Conservation (phyloP, 2,888 invertebrate genomes). For the Orthosia gothica region DNA sequence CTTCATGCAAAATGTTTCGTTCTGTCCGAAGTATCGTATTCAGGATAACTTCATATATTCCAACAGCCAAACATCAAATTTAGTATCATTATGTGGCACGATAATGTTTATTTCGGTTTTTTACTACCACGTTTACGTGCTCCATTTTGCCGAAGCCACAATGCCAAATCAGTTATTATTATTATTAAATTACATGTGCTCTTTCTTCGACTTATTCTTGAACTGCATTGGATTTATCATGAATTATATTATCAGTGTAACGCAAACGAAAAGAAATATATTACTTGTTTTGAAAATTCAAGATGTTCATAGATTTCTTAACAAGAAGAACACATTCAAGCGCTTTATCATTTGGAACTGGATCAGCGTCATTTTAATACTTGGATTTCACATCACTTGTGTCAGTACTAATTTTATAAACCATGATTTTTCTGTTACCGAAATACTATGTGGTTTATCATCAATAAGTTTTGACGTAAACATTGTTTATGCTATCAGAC, state of each 20-base stretch:
- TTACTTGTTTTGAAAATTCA: constrained; percentile 25
- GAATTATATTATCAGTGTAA: not conserved
- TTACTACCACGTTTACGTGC: not conserved
- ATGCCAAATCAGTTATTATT: not conserved
- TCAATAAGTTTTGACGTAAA: constrained; percentile 1
- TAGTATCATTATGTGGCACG: not conserved
- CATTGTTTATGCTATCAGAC: not conserved
- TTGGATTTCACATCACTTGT: not conserved
- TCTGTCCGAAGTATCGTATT: constrained; percentile 28
- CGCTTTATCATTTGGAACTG: constrained; percentile 15
- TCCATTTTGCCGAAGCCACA: not conserved
- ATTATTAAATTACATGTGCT: not conserved
- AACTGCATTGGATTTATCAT: constrained; percentile 10
- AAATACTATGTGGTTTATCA: not conserved
- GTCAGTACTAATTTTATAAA: no score
- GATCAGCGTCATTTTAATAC: not conserved
- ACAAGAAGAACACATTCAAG: not conserved
- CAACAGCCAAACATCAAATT: not conserved
- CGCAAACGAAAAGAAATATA: constrained; percentile 21
- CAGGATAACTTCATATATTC: constrained; percentile 20
- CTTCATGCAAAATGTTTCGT: constrained; percentile 20
- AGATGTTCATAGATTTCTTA: constrained; percentile 26
- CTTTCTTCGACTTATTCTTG: constrained; percentile 5
- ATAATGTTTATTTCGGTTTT: not conserved
- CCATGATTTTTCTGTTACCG: not conserved